These are phyloP conservation scores for Achroia grisella DNA, from an alignment of 1,140 invertebrate genomes.

Conservation along the genomic window DNA sequence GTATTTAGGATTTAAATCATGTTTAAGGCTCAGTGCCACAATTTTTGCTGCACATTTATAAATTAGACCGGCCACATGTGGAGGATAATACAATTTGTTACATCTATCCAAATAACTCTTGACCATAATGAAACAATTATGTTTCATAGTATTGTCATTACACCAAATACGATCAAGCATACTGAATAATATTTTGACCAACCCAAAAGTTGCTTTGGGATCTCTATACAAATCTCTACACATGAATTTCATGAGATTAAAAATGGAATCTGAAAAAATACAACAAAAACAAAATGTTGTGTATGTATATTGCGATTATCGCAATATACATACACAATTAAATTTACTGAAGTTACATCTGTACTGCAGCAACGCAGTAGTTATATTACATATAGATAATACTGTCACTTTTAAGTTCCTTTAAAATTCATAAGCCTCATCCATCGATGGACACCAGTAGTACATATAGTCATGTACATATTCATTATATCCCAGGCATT, in stretches of 20 bases:
- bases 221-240: slow-evolving; percentile 46
- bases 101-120: slow-evolving; percentile 46
- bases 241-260: slow-evolving; percentile 45
- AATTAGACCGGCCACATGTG: slow-evolving; percentile 37
- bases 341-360: too few species aligned
- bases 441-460: too few species aligned
- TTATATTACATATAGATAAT: too few species aligned
- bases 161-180: slow-evolving; percentile 41
- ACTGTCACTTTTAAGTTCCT: too few species aligned
- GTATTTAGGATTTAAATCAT: slow-evolving; percentile 12
- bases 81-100: slow-evolving; percentile 40
- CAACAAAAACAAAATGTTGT: too few species aligned
- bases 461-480: too few species aligned
- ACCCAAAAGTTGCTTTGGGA: slow-evolving; percentile 28
- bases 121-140: slow-evolving; percentile 60
- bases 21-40: slow-evolving; percentile 23
- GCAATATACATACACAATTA: too few species aligned
- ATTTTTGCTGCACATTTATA: slow-evolving; percentile 51
- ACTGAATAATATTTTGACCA: slow-evolving; percentile 32
- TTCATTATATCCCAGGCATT: too few species aligned
- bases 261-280: slow-evolving; percentile 41
- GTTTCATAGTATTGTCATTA: slow-evolving; percentile 23
- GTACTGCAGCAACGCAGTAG: too few species aligned
- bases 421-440: too few species aligned
- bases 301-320: too few species aligned